Evolutionary conservation across 2,888 invertebrate genomes (phyloP).

Genomic region (Drosophila imparisetae): DNA sequence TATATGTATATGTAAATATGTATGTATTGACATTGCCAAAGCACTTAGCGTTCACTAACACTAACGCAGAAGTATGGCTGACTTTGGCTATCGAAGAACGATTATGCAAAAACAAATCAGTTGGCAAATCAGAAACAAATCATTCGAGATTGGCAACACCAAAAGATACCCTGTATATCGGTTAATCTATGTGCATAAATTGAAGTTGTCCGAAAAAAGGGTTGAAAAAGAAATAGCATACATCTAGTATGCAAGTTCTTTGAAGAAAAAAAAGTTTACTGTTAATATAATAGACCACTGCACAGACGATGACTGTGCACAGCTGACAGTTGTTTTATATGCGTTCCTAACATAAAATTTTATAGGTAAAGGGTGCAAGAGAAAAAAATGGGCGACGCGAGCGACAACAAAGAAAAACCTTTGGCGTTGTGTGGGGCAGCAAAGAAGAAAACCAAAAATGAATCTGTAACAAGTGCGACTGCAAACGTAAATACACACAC

Average conservation of each 20-base stretch:
- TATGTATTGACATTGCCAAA: conserved; percentile 37
- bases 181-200: neutral
- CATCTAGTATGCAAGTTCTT: neutral
- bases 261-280: neutral
- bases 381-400: conserved; percentile 25
- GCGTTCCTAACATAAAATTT: neutral
- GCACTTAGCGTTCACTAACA: conserved; percentile 57
- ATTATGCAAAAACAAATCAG: conserved; percentile 74
- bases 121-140: conserved; percentile 26
- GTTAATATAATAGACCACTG: neutral
- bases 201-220: neutral
- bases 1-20: neutral
- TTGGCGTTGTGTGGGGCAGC: conserved; percentile 45
- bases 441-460: conserved; percentile 39
- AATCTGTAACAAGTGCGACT: conserved; percentile 73
- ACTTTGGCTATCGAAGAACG: conserved; percentile 41
- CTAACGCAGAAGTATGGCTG: conserved; percentile 50
- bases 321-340: conserved; percentile 6
- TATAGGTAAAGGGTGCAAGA: conserved; percentile 24
- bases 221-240: neutral
- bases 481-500: conserved; percentile 11
- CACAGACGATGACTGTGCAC: neutral
- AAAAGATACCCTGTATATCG: conserved; percentile 1
- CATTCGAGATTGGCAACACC: neutral
- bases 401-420: conserved; percentile 54